These are phyloP conservation scores for Spheniscus mendiculus DNA, from an alignment of 2,113 vertebrate species.

Conservation along the genomic window DNA sequence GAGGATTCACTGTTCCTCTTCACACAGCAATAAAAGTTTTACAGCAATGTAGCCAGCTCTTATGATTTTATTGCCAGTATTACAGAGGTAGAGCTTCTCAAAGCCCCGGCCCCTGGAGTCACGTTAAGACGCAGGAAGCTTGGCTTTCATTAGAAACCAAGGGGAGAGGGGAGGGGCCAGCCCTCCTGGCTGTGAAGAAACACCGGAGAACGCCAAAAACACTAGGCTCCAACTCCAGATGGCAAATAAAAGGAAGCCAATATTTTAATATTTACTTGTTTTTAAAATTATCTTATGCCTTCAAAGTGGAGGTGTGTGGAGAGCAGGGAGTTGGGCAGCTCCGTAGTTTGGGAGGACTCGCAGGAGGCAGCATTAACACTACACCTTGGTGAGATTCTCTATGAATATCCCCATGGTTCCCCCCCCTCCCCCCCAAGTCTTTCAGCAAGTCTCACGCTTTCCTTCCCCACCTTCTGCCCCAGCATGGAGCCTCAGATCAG, in stretches of 20 bases:
- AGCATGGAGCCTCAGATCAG: neutral
- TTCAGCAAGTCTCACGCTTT: neutral
- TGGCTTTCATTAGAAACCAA: constrained; percentile 3
- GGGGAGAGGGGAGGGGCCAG: neutral
- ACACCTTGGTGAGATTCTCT: neutral
- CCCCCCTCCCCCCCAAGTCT: accelerated
- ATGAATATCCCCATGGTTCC: neutral
- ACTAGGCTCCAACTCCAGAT: neutral
- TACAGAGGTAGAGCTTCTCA: constrained; percentile 34
- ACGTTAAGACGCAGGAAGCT: constrained; percentile 17
- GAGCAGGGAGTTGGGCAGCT: neutral
- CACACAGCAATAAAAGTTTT: constrained; percentile 35
- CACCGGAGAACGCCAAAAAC: accelerated
- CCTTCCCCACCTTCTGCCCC: neutral
- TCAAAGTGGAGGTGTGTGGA: neutral
- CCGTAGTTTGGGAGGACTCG: neutral
- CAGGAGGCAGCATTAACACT: neutral
- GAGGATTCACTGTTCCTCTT: neutral
- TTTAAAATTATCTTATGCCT: neutral
- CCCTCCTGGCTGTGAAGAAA: neutral
- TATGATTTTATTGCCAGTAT: constrained; percentile 11
- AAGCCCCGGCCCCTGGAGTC: constrained; percentile 29
- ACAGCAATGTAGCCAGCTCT: neutral
- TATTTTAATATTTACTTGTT: neutral
- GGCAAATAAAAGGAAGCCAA: neutral